Evolutionary conservation across 2,888 invertebrate species (phyloP).

Genomic region (Xylophagus ater): DNA sequence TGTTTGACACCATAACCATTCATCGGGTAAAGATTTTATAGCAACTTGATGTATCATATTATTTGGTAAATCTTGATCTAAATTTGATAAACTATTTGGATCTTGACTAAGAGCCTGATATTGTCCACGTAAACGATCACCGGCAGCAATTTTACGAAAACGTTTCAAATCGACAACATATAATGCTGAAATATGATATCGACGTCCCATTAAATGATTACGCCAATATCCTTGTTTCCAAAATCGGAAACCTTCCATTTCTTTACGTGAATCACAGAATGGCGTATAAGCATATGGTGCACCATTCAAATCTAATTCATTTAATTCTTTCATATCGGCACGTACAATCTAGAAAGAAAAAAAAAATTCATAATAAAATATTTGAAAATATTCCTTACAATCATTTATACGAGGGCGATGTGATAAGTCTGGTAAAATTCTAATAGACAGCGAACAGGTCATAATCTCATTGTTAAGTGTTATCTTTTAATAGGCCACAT

Average conservation of each 20-base stretch:
- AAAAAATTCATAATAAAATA: no score
- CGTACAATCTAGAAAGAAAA: slow-evolving; percentile 62
- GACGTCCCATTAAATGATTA: slow-evolving; percentile 88
- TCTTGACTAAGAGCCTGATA: slow-evolving; percentile 98
- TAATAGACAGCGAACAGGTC: no score
- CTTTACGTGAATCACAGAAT: slow-evolving; percentile 92
- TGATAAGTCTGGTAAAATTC: no score
- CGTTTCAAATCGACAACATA: slow-evolving; percentile 96
- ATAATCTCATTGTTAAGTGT: no score
- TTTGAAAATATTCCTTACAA: no score
- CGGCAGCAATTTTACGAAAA: slow-evolving; percentile 95
- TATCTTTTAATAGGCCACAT: no score
- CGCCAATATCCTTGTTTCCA: slow-evolving; percentile 99
- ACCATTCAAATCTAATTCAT: slow-evolving; percentile 83
- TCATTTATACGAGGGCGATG: no score
- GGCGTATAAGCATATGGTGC: slow-evolving; percentile 98
- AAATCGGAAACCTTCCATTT: slow-evolving; percentile 99
- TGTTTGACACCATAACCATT: slow-evolving; percentile 99
- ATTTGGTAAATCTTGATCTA: slow-evolving; percentile 90
- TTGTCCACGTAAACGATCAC: slow-evolving; percentile 93
- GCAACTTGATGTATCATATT: slow-evolving; percentile 99
- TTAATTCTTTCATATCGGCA: slow-evolving; percentile 84
- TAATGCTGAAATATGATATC: slow-evolving; percentile 91
- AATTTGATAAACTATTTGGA: slow-evolving; percentile 94
- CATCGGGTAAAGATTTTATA: slow-evolving; percentile 96